These are phyloP conservation scores for Azorinus chamasolen DNA, from an alignment of 2,888 invertebrate genomes.

Conservation along the genomic window DNA sequence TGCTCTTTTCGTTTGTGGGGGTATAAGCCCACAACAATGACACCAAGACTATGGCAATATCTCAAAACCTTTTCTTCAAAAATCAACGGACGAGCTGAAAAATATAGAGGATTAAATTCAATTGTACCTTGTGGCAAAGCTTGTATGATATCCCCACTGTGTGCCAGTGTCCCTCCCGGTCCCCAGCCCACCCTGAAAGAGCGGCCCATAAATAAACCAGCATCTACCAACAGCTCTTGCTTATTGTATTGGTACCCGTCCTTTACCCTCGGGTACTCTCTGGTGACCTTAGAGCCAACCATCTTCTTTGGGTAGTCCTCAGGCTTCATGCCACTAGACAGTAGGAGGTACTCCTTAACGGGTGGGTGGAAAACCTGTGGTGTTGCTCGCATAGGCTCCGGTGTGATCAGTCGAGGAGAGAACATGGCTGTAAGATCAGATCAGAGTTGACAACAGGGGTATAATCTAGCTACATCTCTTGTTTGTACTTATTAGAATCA, in stretches of 20 bases:
- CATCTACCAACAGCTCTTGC: slow-evolving; percentile 83
- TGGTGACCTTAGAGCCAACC: slow-evolving; percentile 74
- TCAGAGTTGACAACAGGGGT: too few relatives aligned
- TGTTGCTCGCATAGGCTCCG: slow-evolving; percentile 70
- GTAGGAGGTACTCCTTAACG: slow-evolving; percentile 75
- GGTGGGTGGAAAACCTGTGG: slow-evolving; percentile 72
- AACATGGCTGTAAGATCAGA: slow-evolving; percentile 60
- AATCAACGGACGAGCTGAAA: too few relatives aligned
- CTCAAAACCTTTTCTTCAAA: too few relatives aligned
- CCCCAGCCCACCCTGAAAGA: slow-evolving; percentile 92
- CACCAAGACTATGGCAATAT: too few relatives aligned
- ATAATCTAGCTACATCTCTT: too few relatives aligned
- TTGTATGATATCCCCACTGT: slow-evolving; percentile 80
- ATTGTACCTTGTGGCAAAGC: slow-evolving; percentile 7
- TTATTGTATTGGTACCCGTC: slow-evolving; percentile 81
- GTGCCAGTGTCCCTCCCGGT: slow-evolving; percentile 89
- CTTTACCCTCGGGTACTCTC: slow-evolving; percentile 68
- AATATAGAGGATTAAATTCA: too few relatives aligned
- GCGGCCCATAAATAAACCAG: slow-evolving; percentile 85
- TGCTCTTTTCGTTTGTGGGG: too few relatives aligned
- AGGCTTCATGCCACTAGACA: slow-evolving; percentile 79
- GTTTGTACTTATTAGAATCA: too few relatives aligned
- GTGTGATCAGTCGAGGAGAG: slow-evolving; percentile 69
- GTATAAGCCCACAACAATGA: too few relatives aligned
- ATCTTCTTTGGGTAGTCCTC: slow-evolving; percentile 73